These are phyloP conservation scores for Ischnura elegans DNA, from an alignment of 2,888 invertebrate genomes.

Conservation along the genomic window DNA sequence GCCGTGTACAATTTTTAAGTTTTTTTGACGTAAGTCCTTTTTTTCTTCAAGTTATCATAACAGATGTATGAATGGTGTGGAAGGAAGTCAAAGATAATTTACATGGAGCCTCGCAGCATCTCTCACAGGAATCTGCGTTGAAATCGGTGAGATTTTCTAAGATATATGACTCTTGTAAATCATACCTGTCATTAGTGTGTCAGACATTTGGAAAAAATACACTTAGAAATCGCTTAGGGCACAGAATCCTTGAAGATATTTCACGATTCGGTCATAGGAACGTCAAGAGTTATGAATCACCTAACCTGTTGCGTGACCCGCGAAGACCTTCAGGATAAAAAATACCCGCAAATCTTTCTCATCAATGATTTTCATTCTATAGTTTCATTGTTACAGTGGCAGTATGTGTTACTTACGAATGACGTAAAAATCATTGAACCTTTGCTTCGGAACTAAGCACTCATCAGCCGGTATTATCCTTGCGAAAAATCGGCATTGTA, in stretches of 20 bases:
- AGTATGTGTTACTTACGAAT: not conserved
- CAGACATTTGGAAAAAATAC: not conserved
- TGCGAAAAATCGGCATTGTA: too few species aligned
- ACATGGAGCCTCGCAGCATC: too few species aligned
- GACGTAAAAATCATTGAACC: not conserved
- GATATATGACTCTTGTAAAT: too few species aligned
- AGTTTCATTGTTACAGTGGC: not conserved
- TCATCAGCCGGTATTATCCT: too few species aligned
- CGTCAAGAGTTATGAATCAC: not conserved
- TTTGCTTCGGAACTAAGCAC: not conserved
- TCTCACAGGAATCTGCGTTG: too few species aligned
- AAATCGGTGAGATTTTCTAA: too few species aligned
- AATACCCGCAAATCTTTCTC: not conserved
- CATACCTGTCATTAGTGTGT: not conserved
- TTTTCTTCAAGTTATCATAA: too few species aligned
- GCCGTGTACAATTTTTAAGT: too few species aligned
- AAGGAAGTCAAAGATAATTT: too few species aligned
- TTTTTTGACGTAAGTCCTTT: too few species aligned
- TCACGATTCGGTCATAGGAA: not conserved
- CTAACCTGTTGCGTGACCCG: not conserved
- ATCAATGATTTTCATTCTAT: not conserved
- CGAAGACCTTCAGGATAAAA: not conserved
- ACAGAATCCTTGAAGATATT: not conserved
- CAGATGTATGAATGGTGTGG: too few species aligned
- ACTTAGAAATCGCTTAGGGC: not conserved